Evolutionary conservation across 2,888 invertebrate genomes (phyloP).

Genomic region (Sinohyriopsis cumingii): DNA sequence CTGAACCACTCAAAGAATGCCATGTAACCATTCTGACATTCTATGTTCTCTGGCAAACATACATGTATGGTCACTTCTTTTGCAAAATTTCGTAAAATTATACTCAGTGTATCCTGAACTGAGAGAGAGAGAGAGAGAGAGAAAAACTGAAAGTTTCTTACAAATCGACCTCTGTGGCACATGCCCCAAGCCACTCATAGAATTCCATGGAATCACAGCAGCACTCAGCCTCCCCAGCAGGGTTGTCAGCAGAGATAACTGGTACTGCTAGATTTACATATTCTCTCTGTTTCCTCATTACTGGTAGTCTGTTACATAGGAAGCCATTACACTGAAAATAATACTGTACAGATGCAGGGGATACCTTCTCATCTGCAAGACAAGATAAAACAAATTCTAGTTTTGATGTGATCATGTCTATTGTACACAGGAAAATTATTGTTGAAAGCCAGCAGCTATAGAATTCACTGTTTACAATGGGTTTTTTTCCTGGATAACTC

Average conservation of each 20-base stretch:
- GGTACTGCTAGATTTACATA: conserved; percentile 32
- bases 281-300: conserved; percentile 22
- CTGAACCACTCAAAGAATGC: too few relatives aligned
- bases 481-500: too few relatives aligned
- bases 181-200: conserved; percentile 66
- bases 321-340: conserved; percentile 51
- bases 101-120: too few relatives aligned
- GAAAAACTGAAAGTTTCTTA: conserved; percentile 13
- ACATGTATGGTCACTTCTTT: too few relatives aligned
- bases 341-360: conserved; percentile 55
- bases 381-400: conserved; percentile 1
- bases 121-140: too few relatives aligned
- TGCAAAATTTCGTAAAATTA: too few relatives aligned
- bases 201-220: conserved; percentile 38
- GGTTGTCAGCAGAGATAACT: conserved; percentile 13
- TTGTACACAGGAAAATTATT: background rate
- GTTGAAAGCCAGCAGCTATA: background rate
- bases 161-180: conserved; percentile 52
- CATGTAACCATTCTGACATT: too few relatives aligned
- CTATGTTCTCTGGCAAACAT: too few relatives aligned
- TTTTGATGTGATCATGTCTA: background rate
- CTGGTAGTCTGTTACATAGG: conserved; percentile 30
- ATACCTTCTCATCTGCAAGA: conserved; percentile 54
- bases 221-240: conserved; percentile 2
- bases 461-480: too few relatives aligned